Conservation (phyloP, 1,140 invertebrate genomes). For the Venturia canescens region DNA sequence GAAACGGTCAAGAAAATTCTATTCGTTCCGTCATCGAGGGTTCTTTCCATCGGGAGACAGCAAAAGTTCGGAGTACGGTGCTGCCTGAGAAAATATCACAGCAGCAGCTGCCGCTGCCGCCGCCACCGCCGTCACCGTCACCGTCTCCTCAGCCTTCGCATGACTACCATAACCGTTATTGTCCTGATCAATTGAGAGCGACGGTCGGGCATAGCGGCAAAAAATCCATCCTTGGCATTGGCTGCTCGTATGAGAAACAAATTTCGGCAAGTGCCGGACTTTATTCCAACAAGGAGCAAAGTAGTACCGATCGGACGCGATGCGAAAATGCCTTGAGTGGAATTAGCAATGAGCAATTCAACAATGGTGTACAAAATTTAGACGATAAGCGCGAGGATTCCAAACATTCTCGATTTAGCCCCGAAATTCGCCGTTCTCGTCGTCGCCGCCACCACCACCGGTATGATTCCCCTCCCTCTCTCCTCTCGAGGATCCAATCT, state of each 20-base stretch:
- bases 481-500: slow-evolving; percentile 43
- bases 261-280: slow-evolving; percentile 48
- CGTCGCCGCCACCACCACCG: no score
- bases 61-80: no score
- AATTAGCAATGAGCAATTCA: slow-evolving; percentile 5
- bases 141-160: no score
- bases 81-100: no score
- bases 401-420: slow-evolving; percentile 3
- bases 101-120: no score
- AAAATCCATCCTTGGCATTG: slow-evolving; percentile 11
- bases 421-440: neutral
- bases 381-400: neutral
- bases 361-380: slow-evolving; percentile 19
- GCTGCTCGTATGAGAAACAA: slow-evolving; percentile 49
- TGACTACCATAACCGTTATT: no score
- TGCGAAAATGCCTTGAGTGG: slow-evolving; percentile 47
- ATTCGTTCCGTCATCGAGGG: slow-evolving; percentile 40
- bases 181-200: neutral
- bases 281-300: slow-evolving; percentile 53
- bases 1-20: slow-evolving; percentile 56
- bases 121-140: no score
- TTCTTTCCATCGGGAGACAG: neutral
- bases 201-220: neutral
- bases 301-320: slow-evolving; percentile 41
- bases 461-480: neutral